Evolutionary conservation across 2,113 vertebrate species (phyloP), one percentile per base, ranked within the genome.

Genomic region (Tragelaphus scriptus): DNA sequence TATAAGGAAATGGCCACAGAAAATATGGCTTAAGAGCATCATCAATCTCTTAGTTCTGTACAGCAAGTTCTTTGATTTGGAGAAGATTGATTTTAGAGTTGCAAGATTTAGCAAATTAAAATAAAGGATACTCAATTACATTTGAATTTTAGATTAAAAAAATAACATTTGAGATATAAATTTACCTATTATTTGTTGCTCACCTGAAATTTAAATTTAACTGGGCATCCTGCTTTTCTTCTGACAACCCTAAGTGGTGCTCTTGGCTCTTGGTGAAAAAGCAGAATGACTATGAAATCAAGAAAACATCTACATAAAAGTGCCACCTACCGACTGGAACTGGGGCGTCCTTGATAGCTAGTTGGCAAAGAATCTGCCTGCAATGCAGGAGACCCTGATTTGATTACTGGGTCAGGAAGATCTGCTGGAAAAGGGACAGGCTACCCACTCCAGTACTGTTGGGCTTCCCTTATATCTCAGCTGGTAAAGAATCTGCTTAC

Each of bases 141-240:
- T 94, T 53, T 93, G 51, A 91, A 56, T 96, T 94, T 89, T 68
- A 88, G 28, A 32, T 84, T 79, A 32, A 88, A 85, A 92, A 90
- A 89, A 77, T 47, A n/a, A 11, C 17, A 95, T 87, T 92, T 96
- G 40, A n/a, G 40, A 79, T 25, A 91, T n/a, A 88, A 15, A 84
- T 94, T 44, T 58, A 84, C 21, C 55, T 68, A 90, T 58, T 65
- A 44, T 49, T 85, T 91, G 77, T 88, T 94, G 63, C 53, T 90
- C 91, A 85, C 59, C 68, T 93, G 53, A 95, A 97, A 96, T 91
- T 84, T 47, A 94, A 92, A 81, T 82, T 92, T 82, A 95, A 68
- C 4, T 65, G 23, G 51, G 36, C n/a, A 68, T 40, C 49, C 71
- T 55, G 9, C 25, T 82, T 84, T 91, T 95, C 88, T 80, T 77